A percentile compares a stretch with the other conserved stretches of the same genome.
phyloP scores from a whole-genome alignment of 2,113 vertebrate genomes.

The Rissa tridactyla region DNA sequence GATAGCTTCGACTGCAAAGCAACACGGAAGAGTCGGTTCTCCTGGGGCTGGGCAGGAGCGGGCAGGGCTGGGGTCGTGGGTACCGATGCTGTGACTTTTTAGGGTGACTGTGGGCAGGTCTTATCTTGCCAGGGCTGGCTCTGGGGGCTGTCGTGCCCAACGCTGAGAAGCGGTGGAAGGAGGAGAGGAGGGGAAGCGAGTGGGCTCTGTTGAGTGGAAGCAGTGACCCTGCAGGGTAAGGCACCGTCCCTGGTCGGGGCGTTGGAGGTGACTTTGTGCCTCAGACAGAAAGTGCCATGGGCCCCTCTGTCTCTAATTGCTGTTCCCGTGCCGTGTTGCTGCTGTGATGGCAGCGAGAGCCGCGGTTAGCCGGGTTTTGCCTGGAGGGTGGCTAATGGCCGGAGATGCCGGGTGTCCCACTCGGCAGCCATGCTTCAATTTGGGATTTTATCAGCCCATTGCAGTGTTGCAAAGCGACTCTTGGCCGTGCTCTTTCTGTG shows the following conservation, averaged over 20 bases:
- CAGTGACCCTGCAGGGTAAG: not conserved
- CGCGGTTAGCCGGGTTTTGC: not conserved
- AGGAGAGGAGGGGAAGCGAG: not conserved
- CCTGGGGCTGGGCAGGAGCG: not conserved
- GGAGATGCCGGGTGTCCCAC: not conserved
- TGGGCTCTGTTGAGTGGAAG: not conserved
- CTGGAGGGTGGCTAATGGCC: rapidly evolving
- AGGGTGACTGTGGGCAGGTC: not conserved
- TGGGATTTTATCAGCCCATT: not conserved
- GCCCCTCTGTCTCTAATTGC: not conserved
- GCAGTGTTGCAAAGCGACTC: not conserved
- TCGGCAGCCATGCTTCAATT: rapidly evolving
- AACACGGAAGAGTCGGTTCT: not conserved
- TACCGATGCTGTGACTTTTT: not conserved
- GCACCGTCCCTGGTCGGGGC: not conserved
- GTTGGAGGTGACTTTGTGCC: not conserved
- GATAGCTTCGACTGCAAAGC: conserved; percentile 65
- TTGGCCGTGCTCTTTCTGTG: not conserved
- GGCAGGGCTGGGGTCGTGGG: not conserved
- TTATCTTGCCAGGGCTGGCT: not conserved
- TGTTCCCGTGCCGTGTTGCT: not conserved
- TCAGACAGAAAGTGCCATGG: not conserved
- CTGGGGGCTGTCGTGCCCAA: not conserved
- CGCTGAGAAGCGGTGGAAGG: not conserved
- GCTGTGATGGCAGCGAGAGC: not conserved